Conservation (phyloP, 2,888 invertebrate species). For the Conchocele bisecta region DNA sequence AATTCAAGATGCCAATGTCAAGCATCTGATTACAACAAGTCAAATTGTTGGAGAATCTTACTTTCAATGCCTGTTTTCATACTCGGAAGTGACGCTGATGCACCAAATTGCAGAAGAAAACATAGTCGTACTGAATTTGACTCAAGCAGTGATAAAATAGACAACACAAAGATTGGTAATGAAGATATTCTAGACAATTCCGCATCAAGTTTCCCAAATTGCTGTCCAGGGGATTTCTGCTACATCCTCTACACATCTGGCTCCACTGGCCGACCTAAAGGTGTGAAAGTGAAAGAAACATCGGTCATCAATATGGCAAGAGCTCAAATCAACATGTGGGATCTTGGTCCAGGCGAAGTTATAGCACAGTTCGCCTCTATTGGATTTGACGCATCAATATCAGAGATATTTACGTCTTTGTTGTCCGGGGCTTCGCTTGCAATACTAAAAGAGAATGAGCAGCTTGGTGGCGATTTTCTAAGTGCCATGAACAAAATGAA, state of each 20-base stretch:
- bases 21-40: constrained; percentile 31
- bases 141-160: background rate
- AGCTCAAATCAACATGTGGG: constrained; percentile 94
- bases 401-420: constrained; percentile 93
- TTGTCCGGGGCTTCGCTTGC: constrained; percentile 89
- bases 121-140: too few relatives aligned
- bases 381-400: constrained; percentile 94
- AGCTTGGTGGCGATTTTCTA: constrained; percentile 90
- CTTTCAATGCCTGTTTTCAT: too few relatives aligned
- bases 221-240: constrained; percentile 23
- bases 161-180: background rate
- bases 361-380: constrained; percentile 95
- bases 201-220: background rate
- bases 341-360: constrained; percentile 88
- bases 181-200: background rate
- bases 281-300: constrained; percentile 90
- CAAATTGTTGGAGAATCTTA: too few relatives aligned
- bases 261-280: constrained; percentile 94
- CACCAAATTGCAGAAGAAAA: too few relatives aligned
- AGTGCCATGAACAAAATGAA: constrained; percentile 87
- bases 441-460: constrained; percentile 89
- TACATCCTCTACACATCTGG: constrained; percentile 92
- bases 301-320: constrained; percentile 88
- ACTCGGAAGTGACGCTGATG: too few relatives aligned
- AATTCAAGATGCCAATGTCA: constrained; percentile 54